Base-by-base conservation (phyloP, 2,797 vertebrate species). In the Hipposideros larvatus region DNA sequence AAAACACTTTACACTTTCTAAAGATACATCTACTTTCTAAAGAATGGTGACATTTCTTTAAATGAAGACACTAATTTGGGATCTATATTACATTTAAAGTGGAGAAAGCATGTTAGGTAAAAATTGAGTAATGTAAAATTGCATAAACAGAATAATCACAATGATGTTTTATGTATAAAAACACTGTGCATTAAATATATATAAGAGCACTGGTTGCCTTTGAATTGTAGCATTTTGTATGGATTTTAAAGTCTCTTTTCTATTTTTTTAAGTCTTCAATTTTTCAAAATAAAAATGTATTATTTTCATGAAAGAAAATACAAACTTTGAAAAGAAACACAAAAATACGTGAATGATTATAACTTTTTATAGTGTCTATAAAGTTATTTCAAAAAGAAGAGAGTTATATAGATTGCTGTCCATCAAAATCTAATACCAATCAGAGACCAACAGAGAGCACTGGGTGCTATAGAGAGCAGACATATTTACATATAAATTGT, bases 401-500 rank as follows among this genome's bases (percentile, higher is more conserved):
- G 16, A 73, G 14, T 74, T 75, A 24, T 11, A 66, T 18, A 87
- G 57, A 93, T 87, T 26, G 34, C 22, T 70, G 51, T 88, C 66
- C 75, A 87, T 95, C 90, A 96, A 57, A 96, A 95, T 74, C 48
- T 73, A 90, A 65, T 34, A 48, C 24, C 92, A 87, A 37, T 68
- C 93, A 79, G 88, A 95, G 86, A 68, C 74, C 19, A 66, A 21
- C 8, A 43, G 73, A 82, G 59, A 83, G 96, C 87, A 16, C 19
- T 1, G n/a, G 53, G 79, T 78, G 51, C 83, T 41, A 19, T 1
- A n/a, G 43, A 70, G 24, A 92, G 51, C 8, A 26, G 63, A 82
- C 0, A 0, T 92, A 97, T 97, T 98, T 97, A 96, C 96, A 98
- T 96, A 97, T 93, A 98, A 97, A 96, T 95, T 96, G 90, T 97